Percentiles rank a stretch among this genome's conserved stretches.
Conservation (phyloP, 2,113 vertebrate species). For the Campylorhamphus procurvoides region DNA sequence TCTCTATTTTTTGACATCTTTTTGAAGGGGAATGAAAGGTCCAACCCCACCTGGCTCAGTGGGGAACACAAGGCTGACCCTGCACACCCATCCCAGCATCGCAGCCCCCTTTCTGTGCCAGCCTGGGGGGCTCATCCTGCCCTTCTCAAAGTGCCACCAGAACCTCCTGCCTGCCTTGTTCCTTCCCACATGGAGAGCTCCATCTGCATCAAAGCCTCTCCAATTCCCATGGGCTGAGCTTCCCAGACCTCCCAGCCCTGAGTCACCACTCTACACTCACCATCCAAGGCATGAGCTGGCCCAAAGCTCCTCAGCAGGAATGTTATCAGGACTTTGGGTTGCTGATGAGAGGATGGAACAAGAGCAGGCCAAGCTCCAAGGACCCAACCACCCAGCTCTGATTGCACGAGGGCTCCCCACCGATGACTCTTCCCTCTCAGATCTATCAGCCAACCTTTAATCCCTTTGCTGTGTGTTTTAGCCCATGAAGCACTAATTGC, state of each 20-base stretch:
- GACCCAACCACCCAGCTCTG: not conserved
- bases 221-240: not conserved
- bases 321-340: not conserved
- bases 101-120: rapidly evolving
- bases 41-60: rapidly evolving
- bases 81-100: not conserved
- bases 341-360: not conserved
- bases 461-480: not conserved
- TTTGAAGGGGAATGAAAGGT: not conserved
- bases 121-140: not conserved
- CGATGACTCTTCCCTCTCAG: not conserved
- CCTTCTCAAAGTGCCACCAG: not conserved
- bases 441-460: not conserved
- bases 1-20: not conserved
- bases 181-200: not conserved
- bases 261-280: not conserved
- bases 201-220: not conserved
- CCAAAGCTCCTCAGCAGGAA: not conserved
- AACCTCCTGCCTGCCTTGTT: not conserved
- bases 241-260: not conserved
- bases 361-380: not conserved
- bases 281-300: not conserved
- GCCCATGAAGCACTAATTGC: not conserved
- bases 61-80: not conserved
- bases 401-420: not conserved